Evolutionary conservation across 1,140 invertebrate genomes (phyloP).

Genomic region (Lanistes nyassanus): DNA sequence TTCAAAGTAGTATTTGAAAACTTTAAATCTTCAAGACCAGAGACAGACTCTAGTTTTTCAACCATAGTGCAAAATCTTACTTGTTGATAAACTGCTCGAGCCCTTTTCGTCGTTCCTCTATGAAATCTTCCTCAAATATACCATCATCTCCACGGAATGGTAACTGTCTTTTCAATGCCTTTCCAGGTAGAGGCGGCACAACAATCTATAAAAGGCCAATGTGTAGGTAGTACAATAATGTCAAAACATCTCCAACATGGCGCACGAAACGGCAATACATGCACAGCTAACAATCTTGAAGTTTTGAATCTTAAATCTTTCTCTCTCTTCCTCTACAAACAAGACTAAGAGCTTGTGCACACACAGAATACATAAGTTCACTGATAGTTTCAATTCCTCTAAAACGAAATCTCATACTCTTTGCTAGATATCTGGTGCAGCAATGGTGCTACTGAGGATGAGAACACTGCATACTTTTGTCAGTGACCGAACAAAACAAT

Average conservation of each 20-base stretch:
- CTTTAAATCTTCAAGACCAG: too few species aligned
- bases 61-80: constrained; percentile 64
- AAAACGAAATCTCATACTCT: too few species aligned
- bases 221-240: neutral
- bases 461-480: neutral
- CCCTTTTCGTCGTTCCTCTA: constrained; percentile 97
- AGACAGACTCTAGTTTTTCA: too few species aligned
- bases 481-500: neutral
- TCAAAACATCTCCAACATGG: neutral
- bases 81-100: constrained; percentile 99
- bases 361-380: too few species aligned
- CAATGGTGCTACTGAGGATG: too few species aligned
- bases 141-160: constrained; percentile 98
- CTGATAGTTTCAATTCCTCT: too few species aligned
- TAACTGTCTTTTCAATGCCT: constrained; percentile 97
- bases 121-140: constrained; percentile 99
- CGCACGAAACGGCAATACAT: neutral
- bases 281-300: too few species aligned
- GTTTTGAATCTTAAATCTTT: too few species aligned
- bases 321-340: too few species aligned
- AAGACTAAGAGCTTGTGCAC: too few species aligned
- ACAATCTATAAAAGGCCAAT: constrained; percentile 80
- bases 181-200: constrained; percentile 95
- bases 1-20: too few species aligned
- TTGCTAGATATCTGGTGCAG: too few species aligned